Evolutionary conservation across 2,113 vertebrate genomes (phyloP).

Genomic region (Castor canadensis): DNA sequence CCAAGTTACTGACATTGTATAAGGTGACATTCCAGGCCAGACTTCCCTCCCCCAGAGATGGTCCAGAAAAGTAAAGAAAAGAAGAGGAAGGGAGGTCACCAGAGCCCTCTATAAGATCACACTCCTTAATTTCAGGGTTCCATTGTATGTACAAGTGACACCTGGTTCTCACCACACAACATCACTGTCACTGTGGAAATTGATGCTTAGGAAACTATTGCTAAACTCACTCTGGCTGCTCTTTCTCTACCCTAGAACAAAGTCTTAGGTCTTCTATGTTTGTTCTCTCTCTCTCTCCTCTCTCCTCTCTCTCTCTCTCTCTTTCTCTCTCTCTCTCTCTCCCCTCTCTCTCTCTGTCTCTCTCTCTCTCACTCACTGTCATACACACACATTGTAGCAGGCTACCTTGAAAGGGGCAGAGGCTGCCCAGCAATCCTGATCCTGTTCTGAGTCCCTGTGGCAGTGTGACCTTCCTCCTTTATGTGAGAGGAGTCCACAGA

Average conservation of each 20-base stretch:
- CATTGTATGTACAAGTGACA: neutral
- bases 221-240: neutral
- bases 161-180: neutral
- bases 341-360: neutral
- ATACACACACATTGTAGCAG: neutral
- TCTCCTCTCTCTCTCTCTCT: too few species aligned
- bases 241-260: neutral
- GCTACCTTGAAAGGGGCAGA: neutral
- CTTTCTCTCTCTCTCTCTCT: neutral
- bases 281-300: rapidly evolving
- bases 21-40: neutral
- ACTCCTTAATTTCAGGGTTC: too few species aligned
- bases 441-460: too few species aligned
- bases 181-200: neutral
- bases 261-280: neutral
- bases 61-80: too few species aligned
- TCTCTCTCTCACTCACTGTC: neutral
- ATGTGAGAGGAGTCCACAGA: neutral
- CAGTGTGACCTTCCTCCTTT: neutral
- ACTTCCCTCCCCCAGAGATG: neutral
- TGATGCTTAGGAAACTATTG: neutral
- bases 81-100: neutral
- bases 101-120: neutral
- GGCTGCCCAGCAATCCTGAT: neutral
- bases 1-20: neutral